Conservation (phyloP, 1,140 invertebrate species). For the Drosophila trapezifrons region DNA sequence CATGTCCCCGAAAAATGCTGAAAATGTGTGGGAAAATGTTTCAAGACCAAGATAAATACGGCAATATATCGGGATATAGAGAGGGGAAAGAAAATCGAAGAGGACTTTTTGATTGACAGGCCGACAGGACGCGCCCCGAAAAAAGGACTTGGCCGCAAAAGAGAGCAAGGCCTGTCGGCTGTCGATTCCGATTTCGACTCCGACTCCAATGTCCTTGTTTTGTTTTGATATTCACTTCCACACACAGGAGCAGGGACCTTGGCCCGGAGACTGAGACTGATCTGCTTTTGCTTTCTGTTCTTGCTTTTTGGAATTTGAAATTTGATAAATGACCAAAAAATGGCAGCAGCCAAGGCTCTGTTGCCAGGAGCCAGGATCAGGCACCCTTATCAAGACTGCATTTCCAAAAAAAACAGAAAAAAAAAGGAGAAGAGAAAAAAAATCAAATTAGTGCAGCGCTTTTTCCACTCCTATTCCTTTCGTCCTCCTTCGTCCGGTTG, state of each 20-base stretch:
- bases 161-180: slow-evolving; percentile 10
- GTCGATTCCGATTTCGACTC: background rate
- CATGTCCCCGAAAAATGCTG: slow-evolving; percentile 43
- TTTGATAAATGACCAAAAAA: slow-evolving; percentile 81
- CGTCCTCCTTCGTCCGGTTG: slow-evolving; percentile 19
- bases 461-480: slow-evolving; percentile 48
- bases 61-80: background rate
- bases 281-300: slow-evolving; percentile 61
- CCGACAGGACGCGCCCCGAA: slow-evolving; percentile 66
- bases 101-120: slow-evolving; percentile 74
- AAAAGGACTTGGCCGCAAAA: slow-evolving; percentile 43
- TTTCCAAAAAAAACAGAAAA: slow-evolving; percentile 11
- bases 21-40: slow-evolving; percentile 37
- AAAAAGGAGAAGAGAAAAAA: slow-evolving; percentile 1
- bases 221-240: slow-evolving; percentile 80
- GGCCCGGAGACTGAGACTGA: slow-evolving; percentile 41
- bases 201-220: slow-evolving; percentile 60
- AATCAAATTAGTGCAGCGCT: slow-evolving; percentile 74
- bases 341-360: slow-evolving; percentile 32
- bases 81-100: slow-evolving; percentile 27
- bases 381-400: slow-evolving; percentile 45
- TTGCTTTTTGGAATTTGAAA: slow-evolving; percentile 72
- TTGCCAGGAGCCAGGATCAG: slow-evolving; percentile 21
- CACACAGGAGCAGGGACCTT: slow-evolving; percentile 34
- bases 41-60: background rate